These are phyloP conservation scores for Strix aluco DNA, from an alignment of 2,113 vertebrate genomes.

Conservation along the genomic window DNA sequence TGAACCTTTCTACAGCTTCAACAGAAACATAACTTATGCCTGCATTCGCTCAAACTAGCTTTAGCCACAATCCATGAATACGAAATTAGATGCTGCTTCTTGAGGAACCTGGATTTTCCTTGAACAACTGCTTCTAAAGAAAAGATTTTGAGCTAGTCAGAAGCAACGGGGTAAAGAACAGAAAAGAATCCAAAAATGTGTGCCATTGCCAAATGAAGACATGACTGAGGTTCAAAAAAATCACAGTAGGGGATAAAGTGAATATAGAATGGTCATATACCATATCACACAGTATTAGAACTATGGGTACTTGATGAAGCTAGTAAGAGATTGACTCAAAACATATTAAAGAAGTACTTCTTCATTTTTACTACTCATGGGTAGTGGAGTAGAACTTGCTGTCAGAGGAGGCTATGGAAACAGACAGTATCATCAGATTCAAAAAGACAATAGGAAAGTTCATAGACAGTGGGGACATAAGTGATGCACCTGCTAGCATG, in stretches of 20 bases:
- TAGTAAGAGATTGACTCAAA: neutral
- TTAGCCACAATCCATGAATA: neutral
- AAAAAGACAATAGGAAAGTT: neutral
- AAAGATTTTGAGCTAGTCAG: neutral
- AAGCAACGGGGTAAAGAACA: neutral
- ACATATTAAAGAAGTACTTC: neutral
- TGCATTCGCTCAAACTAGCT: neutral
- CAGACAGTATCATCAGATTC: neutral
- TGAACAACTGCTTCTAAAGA: neutral
- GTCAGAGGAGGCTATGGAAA: neutral
- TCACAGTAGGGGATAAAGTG: neutral
- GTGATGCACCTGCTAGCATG: neutral
- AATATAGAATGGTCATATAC: neutral
- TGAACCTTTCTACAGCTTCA: neutral
- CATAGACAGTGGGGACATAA: neutral
- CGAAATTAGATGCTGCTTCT: constrained; percentile 2
- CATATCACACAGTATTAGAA: neutral
- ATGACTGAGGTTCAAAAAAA: neutral
- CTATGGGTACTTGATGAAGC: neutral
- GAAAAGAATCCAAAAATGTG: neutral
- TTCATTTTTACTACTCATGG: neutral
- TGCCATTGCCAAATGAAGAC: neutral
- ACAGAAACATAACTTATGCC: neutral
- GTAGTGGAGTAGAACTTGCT: neutral
- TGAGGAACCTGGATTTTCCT: neutral